Conservation (phyloP, 2,797 vertebrate species). For the Cottoperca gobio region DNA sequence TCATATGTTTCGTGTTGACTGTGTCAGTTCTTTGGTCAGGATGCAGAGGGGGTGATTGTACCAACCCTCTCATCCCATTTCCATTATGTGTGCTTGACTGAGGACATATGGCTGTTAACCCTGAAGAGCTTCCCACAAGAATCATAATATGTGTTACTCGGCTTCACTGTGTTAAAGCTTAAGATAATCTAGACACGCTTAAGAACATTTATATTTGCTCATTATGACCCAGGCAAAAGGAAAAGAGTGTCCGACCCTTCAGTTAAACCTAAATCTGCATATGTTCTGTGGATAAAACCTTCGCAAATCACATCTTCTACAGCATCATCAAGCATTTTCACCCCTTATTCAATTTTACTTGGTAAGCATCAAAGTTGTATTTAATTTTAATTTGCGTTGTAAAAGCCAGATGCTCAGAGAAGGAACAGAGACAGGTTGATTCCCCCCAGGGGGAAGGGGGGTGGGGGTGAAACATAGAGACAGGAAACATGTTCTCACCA, state of each 20-base stretch:
- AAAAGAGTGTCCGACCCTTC: conserved; percentile 13
- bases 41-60: conserved; percentile 28
- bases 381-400: conserved; percentile 56
- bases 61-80: conserved; percentile 47
- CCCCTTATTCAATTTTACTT: conserved; percentile 39
- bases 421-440: conserved; percentile 60
- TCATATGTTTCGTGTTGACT: conserved; percentile 4
- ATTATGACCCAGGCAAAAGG: conserved; percentile 35
- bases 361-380: conserved; percentile 49
- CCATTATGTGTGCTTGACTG: conserved; percentile 60
- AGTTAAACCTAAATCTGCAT: conserved; percentile 14
- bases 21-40: conserved; percentile 19
- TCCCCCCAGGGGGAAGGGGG: conserved; percentile 49
- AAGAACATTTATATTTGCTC: conserved; percentile 49
- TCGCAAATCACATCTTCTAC: background rate
- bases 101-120: conserved; percentile 73
- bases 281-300: conserved; percentile 7
- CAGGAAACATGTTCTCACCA: conserved; percentile 49
- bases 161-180: conserved; percentile 53
- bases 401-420: conserved; percentile 68
- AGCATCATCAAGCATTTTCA: conserved; percentile 32
- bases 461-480: conserved; percentile 34
- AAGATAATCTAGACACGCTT: conserved; percentile 51
- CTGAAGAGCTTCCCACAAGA: conserved; percentile 57
- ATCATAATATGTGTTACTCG: conserved; percentile 60